phyloP scores from a whole-genome alignment of 1,140 invertebrate genomes.

The Calliopsis andreniformis region DNA sequence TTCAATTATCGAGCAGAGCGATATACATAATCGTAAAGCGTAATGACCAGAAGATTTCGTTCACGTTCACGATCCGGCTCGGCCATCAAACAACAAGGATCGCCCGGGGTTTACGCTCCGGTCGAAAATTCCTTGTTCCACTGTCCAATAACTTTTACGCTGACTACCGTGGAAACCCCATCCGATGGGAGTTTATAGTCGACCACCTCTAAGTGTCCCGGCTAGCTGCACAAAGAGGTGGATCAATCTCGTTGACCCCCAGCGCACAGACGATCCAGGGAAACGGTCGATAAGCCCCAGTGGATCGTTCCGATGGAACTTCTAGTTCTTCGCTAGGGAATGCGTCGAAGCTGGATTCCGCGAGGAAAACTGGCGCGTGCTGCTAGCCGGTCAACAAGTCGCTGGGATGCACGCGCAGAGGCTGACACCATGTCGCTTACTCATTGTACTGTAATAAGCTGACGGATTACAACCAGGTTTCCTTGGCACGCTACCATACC shows the following conservation, averaged over 20 bases:
- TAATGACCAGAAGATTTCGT: constrained; percentile 1
- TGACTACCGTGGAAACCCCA: constrained; percentile 19
- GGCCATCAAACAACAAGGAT: constrained; percentile 6
- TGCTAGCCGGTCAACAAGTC: constrained; percentile 3
- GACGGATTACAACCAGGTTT: constrained; percentile 64
- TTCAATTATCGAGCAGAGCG: constrained; percentile 1
- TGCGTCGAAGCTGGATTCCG: constrained; percentile 50
- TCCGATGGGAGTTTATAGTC: constrained; percentile 27
- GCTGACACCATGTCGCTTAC: constrained; percentile 52
- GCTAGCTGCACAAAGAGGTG: neutral
- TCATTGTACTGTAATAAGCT: constrained; percentile 65
- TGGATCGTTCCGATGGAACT: constrained; percentile 35
- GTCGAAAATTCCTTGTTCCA: constrained; percentile 38
- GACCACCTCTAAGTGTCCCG: neutral
- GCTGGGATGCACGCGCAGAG: constrained; percentile 16
- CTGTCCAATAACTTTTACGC: constrained; percentile 23
- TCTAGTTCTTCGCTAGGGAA: constrained; percentile 43
- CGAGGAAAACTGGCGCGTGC: constrained; percentile 52
- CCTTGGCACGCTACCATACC: constrained; percentile 58
- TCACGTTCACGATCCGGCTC: neutral
- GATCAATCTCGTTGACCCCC: constrained; percentile 16
- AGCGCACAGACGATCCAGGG: neutral
- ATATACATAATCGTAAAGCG: constrained; percentile 16
- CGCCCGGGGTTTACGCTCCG: constrained; percentile 27
- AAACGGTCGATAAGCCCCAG: constrained; percentile 17